Evolutionary conservation across 2,888 invertebrate species (phyloP), one percentile per base, ranked within the genome.

Genomic region (Unio pictorum): DNA sequence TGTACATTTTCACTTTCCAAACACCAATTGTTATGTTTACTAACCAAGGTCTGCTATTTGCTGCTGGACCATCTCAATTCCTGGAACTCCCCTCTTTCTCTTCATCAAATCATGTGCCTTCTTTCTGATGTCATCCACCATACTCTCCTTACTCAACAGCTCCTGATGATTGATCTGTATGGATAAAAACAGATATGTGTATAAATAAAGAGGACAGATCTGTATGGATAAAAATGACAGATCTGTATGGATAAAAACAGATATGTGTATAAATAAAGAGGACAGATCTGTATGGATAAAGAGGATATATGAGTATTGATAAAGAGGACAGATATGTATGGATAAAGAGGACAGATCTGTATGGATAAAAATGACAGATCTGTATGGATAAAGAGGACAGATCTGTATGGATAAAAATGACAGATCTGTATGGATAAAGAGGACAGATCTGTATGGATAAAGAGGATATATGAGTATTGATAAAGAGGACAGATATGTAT

Each of bases 91-190:
- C 26, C 95, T 94, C 87, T 96, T 96, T 69, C 96, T 94, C 72
- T 94, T 93, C 56, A 97, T 91, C 1, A 98, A 92, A 86, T 98
- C 97, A 69, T 94, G 94, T 11, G 96, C 94, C 91, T 97, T 96
- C 57, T 94, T 94, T 89, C 94, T 94, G 18, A 97, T 95, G 59
- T 95, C 95, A 88, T 97, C 97, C 4, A 98, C 91, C 54, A 96
- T 91, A 61, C 95, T 95, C 89, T 98, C 89, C 71, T 89, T 88
- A 63, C 81, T 80, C 57, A 86, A 68, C 68, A 90, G 79, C 67
- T 89, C 87, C 55, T 86, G 83, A 73, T 89, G 87, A 77, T 86
- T 86, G 55, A 66, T 72, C 87, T 87, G 75, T 54, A 78, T 63
- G 59, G 62, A 69, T 15, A 67, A 59, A 20, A 59, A 63, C n/a